Evolutionary conservation across 2,797 vertebrate genomes (phyloP).

Genomic region (Squalus acanthias): DNA sequence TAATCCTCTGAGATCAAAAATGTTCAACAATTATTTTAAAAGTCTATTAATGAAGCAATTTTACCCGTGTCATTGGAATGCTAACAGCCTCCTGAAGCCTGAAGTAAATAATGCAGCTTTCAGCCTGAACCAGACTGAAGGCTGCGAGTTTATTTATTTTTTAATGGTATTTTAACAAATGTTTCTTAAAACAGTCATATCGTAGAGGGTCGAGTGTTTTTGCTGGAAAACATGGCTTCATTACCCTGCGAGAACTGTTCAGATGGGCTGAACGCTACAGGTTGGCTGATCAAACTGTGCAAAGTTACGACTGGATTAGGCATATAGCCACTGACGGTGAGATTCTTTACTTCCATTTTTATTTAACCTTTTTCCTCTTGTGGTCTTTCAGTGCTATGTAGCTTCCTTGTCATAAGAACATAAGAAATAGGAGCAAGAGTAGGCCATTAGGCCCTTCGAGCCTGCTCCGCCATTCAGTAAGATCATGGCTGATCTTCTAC

Average conservation of each 20-base stretch:
- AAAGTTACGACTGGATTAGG: constrained; percentile 85
- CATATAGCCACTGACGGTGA: constrained; percentile 88
- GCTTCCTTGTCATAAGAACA: background rate
- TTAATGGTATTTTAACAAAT: constrained; percentile 14
- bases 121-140: background rate
- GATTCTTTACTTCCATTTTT: constrained; percentile 20
- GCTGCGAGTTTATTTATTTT: background rate
- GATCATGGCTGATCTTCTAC: no score
- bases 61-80: background rate
- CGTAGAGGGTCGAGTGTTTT: constrained; percentile 89
- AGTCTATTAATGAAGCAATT: background rate
- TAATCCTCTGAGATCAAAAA: background rate
- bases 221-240: constrained; percentile 94
- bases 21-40: background rate
- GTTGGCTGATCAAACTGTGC: constrained; percentile 69
- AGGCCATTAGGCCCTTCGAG: no score
- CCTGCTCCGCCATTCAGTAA: no score
- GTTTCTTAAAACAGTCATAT: constrained; percentile 63
- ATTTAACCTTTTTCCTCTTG: background rate
- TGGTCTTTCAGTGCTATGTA: background rate
- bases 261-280: constrained; percentile 93
- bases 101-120: background rate
- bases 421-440: no score
- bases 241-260: constrained; percentile 90
- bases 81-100: background rate